Evolutionary conservation across 2,797 vertebrate genomes (phyloP), one percentile per base, ranked within the genome.

Genomic region (Muscicapa striata): DNA sequence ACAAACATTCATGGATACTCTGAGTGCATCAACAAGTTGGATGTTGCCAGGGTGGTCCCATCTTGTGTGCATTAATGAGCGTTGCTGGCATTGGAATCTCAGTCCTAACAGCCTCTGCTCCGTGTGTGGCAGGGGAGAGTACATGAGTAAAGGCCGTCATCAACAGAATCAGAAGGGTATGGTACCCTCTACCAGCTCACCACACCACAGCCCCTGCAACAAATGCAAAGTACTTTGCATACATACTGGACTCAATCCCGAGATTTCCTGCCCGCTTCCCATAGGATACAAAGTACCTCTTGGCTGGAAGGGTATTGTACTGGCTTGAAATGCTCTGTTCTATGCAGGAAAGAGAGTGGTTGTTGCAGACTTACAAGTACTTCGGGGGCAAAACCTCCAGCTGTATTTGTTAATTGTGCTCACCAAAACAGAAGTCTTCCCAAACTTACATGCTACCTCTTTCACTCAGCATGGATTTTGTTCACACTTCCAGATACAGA

Each of bases 1-100:
- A 49, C 57, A 74, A 21, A n/a, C 7, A 0, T 49, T 34, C 11
- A 1, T 1, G 1, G 75, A 27, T 43, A 6, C n/a, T 38, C 18
- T 2, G 16, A 67, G 43, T 27, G 18, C 15, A 17, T 70, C 46
- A 41, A 1, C 41, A 49, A 23, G 41, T 61, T 22, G 2, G 8
- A 7, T 30, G 26, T 38, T 84, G 73, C 70, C 74, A 48, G 22
- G 32, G 34, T 40, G 30, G 57, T 61, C 57, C 49, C 3, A 0
- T 63, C 12, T 13, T 38, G 0, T 29, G 30, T 43, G 27, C 27
- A 3, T 59, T 78, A 38, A 6, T 0, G 2, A 34, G 52, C 1
- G 9, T 59, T 68, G 15, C 52, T 51, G 76, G 38, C 38, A 10
- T 13, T 52, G 61, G 70, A 76, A n/a, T 48, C 36, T 27, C 57